Percentiles rank a stretch among this genome's conserved stretches.
Conservation (phyloP, 2,888 invertebrate genomes). For the Lepeophtheirus nordmannii region DNA sequence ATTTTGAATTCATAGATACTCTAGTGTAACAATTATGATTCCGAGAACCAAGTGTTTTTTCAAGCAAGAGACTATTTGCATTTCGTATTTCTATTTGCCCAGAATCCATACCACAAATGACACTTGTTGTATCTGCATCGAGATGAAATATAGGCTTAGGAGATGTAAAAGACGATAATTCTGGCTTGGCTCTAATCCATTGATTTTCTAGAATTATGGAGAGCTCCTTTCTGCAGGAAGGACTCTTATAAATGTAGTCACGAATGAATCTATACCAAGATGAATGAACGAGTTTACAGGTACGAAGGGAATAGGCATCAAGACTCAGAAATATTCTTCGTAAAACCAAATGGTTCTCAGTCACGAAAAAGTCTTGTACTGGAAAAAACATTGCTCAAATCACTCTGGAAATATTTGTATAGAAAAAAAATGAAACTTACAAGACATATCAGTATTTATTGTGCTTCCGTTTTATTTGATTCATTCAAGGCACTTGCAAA, state of each 20-base stretch:
- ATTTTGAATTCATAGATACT: neutral
- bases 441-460: too few species aligned
- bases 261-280: neutral
- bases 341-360: neutral
- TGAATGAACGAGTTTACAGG: neutral
- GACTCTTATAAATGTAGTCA: neutral
- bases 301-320: neutral
- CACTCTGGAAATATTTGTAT: neutral
- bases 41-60: constrained; percentile 1
- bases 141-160: neutral
- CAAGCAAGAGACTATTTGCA: neutral
- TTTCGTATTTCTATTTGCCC: neutral
- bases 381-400: neutral
- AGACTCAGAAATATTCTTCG: neutral
- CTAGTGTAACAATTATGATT: neutral
- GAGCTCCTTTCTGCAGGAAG: neutral
- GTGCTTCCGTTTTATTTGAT: too few species aligned
- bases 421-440: too few species aligned
- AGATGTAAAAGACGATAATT: neutral
- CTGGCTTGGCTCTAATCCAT: neutral
- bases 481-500: too few species aligned
- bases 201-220: neutral
- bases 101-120: neutral
- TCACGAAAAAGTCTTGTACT: neutral
- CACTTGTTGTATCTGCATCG: neutral